Evolutionary conservation across 2,797 vertebrate species (phyloP), one percentile per base, ranked within the genome.

Genomic region (Cephalopachus bancanus): DNA sequence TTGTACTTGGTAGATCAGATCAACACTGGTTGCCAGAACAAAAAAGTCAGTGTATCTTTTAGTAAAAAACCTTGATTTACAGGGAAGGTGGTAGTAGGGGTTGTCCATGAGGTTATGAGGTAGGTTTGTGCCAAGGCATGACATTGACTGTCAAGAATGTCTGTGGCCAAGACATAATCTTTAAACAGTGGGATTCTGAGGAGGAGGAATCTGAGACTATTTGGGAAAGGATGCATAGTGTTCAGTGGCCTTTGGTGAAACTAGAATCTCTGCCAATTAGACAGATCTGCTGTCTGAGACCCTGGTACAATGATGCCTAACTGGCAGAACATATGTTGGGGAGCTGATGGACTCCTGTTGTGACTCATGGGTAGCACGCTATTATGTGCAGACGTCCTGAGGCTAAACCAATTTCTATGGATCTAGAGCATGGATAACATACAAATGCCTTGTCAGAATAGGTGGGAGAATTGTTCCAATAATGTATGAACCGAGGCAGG

Each of bases 361-460:
- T 99, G 99, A 69, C 97, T 96, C 98, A 99, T 98, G 33, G 99
- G 98, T 96, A 99, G 98, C 98, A 99, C 98, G 19, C 98, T 97
- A 4, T 99, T 98, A 92, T 99, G 99, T 69, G 99, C 59, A 28
- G 98, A 98, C 97, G 99, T 99, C 97, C 99, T 99, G 17, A 99
- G 98, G 72, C 98, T 97, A 94, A 99, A 99, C 99, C 99, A 99
- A 98, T 98, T 99, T 49, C 99, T 99, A 51, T 99, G 99, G 53
- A 98, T 97, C 6, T 99, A 98, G 74, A 99, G 98, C 99, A 99
- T 98, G 30, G 99, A 98, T 26, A 99, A 97, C 99, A 99, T 55
- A 98, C 98, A 51, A 99, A 98, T 1, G 99, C 99, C 97, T 98
- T 99, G 71, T 99, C 99, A 0, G 98, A 97, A 97, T 99, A 99